Base-by-base conservation (phyloP, 2,888 invertebrate species). In the Cerastis rubricosa region DNA sequence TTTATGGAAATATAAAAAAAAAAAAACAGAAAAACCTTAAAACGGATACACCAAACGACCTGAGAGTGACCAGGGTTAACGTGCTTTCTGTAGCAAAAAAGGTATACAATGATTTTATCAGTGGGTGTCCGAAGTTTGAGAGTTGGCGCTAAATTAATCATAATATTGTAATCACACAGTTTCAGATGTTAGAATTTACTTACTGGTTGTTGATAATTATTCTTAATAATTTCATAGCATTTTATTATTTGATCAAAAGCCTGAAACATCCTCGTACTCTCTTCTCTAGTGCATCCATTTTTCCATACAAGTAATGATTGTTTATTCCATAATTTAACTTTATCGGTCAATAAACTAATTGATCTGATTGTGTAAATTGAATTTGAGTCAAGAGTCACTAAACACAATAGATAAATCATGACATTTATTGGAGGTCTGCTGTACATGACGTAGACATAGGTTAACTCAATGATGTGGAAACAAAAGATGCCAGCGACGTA, bases 131-230 rank as follows among this genome's bases (percentile, higher is more conserved):
- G 35, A 35, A 35, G 1, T 35, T 35, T 35, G 35, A 3, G 35
- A 35, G 35, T 35, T 35, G 35, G 3, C 35, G 35, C 1, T 35
- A 35, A 35, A 35, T 35, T 35, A 35, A 35, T 35, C 3, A 35
- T 12, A 25, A 25, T n/a, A 54, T 1, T n/a, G 12, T 8, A n/a
- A n/a, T n/a, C n/a, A n/a, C n/a, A 6, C 25, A 25, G 11, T 25
- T 29, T 29, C 29, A 29, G 29, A 29, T 12, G 1, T 29, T 3
- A 59, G 8, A 17, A 17, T 17, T 29, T 19, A 40, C 70, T 45
- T 70, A 70, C 70, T 29, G 70, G 61, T 22, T 29, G 14, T 29
- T 70, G 70, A 54, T 45, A 70, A 61, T 17, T 29, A 22, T 14
- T 61, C 2, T 70, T 29, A 9, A 70, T 22, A 45, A 59, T 70